Percentiles rank a stretch among this genome's conserved stretches.
Conservation (phyloP, 2,888 invertebrate genomes). For the Mesorhabditis belari region DNA sequence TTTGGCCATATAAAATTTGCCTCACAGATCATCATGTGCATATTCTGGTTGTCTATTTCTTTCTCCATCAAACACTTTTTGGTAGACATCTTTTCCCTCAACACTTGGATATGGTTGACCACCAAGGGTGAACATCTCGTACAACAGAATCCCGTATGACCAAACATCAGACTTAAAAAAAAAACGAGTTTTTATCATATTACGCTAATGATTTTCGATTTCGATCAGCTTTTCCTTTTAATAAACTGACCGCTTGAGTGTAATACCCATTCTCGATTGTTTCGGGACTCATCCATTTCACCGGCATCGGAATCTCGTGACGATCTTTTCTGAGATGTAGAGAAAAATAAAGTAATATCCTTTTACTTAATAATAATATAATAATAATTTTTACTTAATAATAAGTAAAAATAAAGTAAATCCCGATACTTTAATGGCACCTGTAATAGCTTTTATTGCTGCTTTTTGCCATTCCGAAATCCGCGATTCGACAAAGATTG, state of each 20-base stretch:
- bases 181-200: too few species aligned
- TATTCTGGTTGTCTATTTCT: constrained; percentile 78
- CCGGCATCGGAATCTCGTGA: constrained; percentile 82
- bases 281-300: constrained; percentile 99
- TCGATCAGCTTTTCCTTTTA: too few species aligned
- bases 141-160: constrained; percentile 61
- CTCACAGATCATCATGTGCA: constrained; percentile 72
- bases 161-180: constrained; percentile 51
- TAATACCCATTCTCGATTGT: constrained; percentile 79
- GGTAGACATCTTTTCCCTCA: constrained; percentile 25
- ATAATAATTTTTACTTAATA: too few species aligned
- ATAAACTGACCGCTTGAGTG: constrained; percentile 58
- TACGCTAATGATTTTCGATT: too few species aligned
- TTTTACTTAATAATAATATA: too few species aligned
- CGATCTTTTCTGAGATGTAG: too few species aligned
- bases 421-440: too few species aligned
- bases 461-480: constrained; percentile 90
- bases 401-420: too few species aligned
- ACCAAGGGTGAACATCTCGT: constrained; percentile 63
- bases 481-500: constrained; percentile 87
- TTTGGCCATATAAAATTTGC: too few species aligned
- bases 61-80: constrained; percentile 69
- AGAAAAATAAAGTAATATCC: too few species aligned
- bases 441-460: constrained; percentile 63
- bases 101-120: constrained; percentile 64